These are phyloP conservation scores for Hemibagrus wyckioides DNA, from an alignment of 2,113 vertebrate species.

Conservation along the genomic window DNA sequence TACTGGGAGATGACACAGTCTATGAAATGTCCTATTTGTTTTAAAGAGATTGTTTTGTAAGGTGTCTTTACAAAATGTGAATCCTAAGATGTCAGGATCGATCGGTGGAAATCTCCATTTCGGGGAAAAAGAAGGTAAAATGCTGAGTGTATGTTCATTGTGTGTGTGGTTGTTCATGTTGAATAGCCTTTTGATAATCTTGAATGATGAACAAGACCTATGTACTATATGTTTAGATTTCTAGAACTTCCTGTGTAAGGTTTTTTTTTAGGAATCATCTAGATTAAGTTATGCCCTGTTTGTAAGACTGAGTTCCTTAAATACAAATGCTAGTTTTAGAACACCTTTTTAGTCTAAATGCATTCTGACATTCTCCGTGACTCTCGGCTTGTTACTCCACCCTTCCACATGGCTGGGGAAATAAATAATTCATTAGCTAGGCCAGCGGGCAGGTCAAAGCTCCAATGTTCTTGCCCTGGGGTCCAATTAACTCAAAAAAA, in stretches of 20 bases:
- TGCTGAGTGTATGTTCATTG: background rate
- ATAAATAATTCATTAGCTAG: constrained; percentile 8
- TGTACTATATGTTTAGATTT: background rate
- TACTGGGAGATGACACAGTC: constrained; percentile 40
- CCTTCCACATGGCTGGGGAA: background rate
- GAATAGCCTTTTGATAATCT: background rate
- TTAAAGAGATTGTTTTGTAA: background rate
- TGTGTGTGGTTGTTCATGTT: background rate
- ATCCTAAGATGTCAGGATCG: background rate
- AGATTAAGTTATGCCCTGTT: background rate
- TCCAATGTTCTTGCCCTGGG: background rate
- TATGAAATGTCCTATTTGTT: constrained; percentile 34
- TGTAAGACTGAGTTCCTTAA: background rate
- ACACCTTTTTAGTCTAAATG: background rate
- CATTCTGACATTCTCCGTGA: background rate
- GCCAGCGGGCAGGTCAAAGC: background rate
- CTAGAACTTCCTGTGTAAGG: background rate
- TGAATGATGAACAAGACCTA: background rate
- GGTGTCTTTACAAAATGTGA: constrained; percentile 10
- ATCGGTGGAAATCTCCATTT: background rate
- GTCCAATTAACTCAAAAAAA: background rate
- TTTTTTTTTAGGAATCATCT: background rate
- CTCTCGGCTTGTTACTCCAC: background rate
- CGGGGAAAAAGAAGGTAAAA: background rate
- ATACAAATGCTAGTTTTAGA: background rate